A percentile compares a stretch with the other conserved stretches of the same genome.
Evolutionary conservation across 2,113 vertebrate genomes (phyloP).

Genomic region (human): GRCh38 chrX:108784001-108784500

Average conservation of each 20-base stretch:
- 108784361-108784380: neutral
- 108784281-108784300: neutral
- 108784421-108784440: neutral
- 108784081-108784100: neutral
- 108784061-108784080: neutral
- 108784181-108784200: neutral
- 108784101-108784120: neutral
- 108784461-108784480: neutral
- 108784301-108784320: neutral
- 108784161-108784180: neutral
- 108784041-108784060: slow-evolving; percentile 11
- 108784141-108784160: slow-evolving; percentile 8
- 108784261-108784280: neutral
- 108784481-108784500: neutral
- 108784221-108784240: slow-evolving; percentile 5
- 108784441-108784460: neutral
- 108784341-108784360: neutral
- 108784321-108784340: neutral
- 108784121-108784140: neutral
- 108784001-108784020: neutral
- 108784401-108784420: neutral
- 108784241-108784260: neutral
- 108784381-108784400: neutral
- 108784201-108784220: neutral
- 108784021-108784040: neutral